Base-by-base conservation (phyloP, 1,140 invertebrate species). In the Zaprionus ghesquierei region DNA sequence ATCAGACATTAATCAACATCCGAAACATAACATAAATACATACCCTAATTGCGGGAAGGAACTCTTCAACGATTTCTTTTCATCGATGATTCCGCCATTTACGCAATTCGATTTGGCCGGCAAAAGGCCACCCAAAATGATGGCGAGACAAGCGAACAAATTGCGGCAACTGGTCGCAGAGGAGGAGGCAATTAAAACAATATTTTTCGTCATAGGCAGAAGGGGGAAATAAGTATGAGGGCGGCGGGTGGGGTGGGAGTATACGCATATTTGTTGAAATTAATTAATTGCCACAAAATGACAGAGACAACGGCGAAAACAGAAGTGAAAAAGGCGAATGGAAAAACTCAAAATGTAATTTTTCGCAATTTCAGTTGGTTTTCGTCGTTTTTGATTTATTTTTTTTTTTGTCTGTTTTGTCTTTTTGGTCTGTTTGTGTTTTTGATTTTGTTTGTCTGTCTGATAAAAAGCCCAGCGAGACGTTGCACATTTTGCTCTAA, bases 231-330 rank as follows among this genome's bases (percentile, higher is more conserved):
- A n/a, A n/a, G n/a, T n/a, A n/a, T n/a, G n/a, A 44, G 44, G 4
- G 50, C 5, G 38, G 54, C 2, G 13, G 35, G 56, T 49, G 56
- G 38, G 54, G 44, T 25, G 64, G 46, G 54, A 50, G 56, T 25
- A 54, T 55, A 74, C 75, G 70, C 70, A 77, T 77, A 77, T 74
- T 77, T 74, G 75, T 55, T 64, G 64, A 74, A 74, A 64, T 59
- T 74, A 77, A 77, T 77, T 77, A 77, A 77, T 74, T 69, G 75
- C 70, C 65, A 64, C 64, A 59, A 74, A 77, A 77, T 69, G 64
- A 73, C 58, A 65, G 20, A 54, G 27, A 58, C 53, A 15, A 22
- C 44, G 31, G 25, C 35, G 31, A 35, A 46, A 41, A 31, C 10
- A 50, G 20, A 25, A 38, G 35, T 38, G 8, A 50, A 25, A 12